Percentiles rank a stretch among this genome's conserved stretches.
Conservation (phyloP, 2,888 invertebrate species). For the Dynastes tityus region DNA sequence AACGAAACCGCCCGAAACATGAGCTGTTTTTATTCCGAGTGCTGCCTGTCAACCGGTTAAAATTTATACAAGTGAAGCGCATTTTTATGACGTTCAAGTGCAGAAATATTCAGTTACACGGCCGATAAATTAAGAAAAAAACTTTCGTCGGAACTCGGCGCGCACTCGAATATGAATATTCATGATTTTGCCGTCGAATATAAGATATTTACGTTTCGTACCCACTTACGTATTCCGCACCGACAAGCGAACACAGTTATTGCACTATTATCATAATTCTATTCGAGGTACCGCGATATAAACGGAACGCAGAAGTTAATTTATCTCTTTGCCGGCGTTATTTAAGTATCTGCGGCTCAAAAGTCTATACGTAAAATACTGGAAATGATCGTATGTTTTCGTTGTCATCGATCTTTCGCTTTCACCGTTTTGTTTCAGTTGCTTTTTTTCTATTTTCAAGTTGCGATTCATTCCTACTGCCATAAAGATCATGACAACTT, state of each 20-base stretch:
- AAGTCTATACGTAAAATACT: not conserved
- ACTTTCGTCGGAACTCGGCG: conserved; percentile 35
- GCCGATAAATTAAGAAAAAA: conserved; percentile 42
- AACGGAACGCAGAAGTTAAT: conserved; percentile 11
- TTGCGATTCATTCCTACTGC: too few species aligned
- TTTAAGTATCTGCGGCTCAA: conserved; percentile 1
- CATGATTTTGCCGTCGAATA: conserved; percentile 26
- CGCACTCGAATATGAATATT: conserved; percentile 34
- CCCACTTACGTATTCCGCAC: conserved; percentile 6
- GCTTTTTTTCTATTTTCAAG: too few species aligned
- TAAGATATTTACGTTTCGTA: conserved; percentile 1
- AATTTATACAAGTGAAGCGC: conserved; percentile 40
- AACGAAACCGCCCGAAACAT: conserved; percentile 36
- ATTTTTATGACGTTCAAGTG: conserved; percentile 44
- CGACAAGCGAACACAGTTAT: conserved; percentile 21
- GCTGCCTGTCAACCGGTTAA: conserved; percentile 44
- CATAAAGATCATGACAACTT: too few species aligned
- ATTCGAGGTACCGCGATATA: not conserved
- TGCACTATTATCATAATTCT: conserved; percentile 33
- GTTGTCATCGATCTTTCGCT: not conserved
- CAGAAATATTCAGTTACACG: conserved; percentile 44
- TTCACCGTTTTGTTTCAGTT: not conserved
- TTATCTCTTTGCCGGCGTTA: conserved; percentile 5
- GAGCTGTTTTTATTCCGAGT: conserved; percentile 38
- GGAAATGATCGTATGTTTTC: not conserved